Percentiles rank a stretch among this genome's conserved stretches.
Conservation (phyloP, 2,797 vertebrate species). For the Myotis vivesi region DNA sequence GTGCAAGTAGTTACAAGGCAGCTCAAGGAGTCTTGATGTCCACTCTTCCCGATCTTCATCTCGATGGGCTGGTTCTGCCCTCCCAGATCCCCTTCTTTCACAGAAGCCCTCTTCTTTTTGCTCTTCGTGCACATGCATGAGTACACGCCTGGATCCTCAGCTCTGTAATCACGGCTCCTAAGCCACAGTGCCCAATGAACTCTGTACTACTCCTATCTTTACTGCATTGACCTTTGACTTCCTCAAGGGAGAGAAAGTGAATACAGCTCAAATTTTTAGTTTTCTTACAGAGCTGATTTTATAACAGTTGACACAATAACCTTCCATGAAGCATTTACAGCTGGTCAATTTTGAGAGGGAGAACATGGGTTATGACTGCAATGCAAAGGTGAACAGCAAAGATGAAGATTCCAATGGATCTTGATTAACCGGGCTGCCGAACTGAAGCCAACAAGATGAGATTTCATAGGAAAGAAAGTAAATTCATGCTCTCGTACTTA, state of each 20-base stretch:
- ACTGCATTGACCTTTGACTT: neutral
- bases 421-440: neutral
- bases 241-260: neutral
- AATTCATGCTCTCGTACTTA: neutral
- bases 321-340: neutral
- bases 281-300: neutral
- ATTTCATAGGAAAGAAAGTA: neutral
- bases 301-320: neutral
- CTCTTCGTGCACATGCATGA: rapidly evolving
- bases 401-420: neutral
- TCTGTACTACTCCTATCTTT: neutral
- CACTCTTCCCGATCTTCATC: neutral
- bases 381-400: neutral
- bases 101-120: neutral
- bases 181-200: neutral
- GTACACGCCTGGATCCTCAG: neutral
- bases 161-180: neutral
- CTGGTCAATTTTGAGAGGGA: neutral
- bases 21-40: neutral
- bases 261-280: neutral
- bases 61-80: neutral
- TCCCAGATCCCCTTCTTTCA: neutral
- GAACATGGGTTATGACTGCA: neutral
- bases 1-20: neutral
- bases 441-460: neutral